These are phyloP conservation scores for Drosophila sulfurigaster DNA, from an alignment of 1,140 invertebrate genomes.

Conservation along the genomic window DNA sequence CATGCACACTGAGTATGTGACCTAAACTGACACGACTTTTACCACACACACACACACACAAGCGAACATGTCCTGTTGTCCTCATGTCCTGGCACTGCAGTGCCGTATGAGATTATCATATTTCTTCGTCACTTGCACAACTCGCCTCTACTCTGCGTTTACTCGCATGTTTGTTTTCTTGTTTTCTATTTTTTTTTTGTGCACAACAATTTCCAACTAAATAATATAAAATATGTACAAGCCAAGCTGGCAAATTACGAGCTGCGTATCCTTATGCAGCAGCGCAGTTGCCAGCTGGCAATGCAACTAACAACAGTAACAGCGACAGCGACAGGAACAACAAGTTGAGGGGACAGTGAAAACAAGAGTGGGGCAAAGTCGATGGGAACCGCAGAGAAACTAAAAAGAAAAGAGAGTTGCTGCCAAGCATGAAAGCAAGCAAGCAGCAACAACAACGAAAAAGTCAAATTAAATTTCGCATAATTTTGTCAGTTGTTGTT, in stretches of 20 bases:
- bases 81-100: conserved; percentile 38
- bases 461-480: conserved; percentile 84
- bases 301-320: conserved; percentile 32
- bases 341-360: not conserved
- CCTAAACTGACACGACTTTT: conserved; percentile 6
- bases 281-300: conserved; percentile 50
- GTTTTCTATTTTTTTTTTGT: conserved; percentile 5
- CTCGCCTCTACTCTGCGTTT: conserved; percentile 7
- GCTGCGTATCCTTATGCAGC: conserved; percentile 56
- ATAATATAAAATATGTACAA: conserved; percentile 80
- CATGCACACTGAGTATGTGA: not conserved
- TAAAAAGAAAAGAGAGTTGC: conserved; percentile 74
- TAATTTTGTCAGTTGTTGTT: conserved; percentile 63
- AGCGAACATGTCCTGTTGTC: too few species aligned
- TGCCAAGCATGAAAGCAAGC: conserved; percentile 41
- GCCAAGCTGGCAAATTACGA: conserved; percentile 78
- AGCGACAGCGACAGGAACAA: conserved; percentile 4
- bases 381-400: conserved; percentile 48
- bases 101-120: conserved; percentile 77
- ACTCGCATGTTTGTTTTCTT: not conserved
- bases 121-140: conserved; percentile 56
- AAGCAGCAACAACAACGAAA: conserved; percentile 53
- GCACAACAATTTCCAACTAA: conserved; percentile 64
- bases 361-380: not conserved
- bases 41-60: not conserved